Evolutionary conservation across 2,113 vertebrate genomes (phyloP), one percentile per base, ranked within the genome.

Genomic region (Microtus montanus): DNA sequence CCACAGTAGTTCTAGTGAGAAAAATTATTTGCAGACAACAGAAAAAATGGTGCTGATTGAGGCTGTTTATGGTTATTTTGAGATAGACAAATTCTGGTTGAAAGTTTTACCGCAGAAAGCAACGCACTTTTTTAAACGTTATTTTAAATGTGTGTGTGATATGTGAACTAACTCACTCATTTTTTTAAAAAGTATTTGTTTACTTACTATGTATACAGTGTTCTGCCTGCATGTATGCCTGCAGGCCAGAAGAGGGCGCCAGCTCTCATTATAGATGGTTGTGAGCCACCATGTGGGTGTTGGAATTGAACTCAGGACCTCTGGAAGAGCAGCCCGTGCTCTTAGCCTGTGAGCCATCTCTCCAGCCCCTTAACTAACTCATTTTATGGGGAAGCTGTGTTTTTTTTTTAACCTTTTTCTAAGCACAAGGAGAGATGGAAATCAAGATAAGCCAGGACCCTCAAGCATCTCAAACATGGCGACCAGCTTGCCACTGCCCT

Each of bases 61-160:
- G 63, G 33, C 41, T 73, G 20, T 70, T 26, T 89, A 49, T 89
- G 30, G 24, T 61, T 63, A 44, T 83, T 78, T 87, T n/a, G 49
- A 68, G 87, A 87, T 79, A 96, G 87, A 91, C 73, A 41, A 79
- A 88, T 91, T 68, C 58, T 68, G 91, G 84, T 70, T 30, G 66
- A 61, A 82, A 24, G 14, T 93, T 95, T 95, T 77, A 35, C 66
- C 58, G 22, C 74, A 68, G 10, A 78, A 63, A 64, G n/a, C 13
- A 66, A 28, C 61, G 33, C 14, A 24, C 24, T 79, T 87, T 89
- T 44, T 78, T 35, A 61, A 35, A 30, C 24, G 64, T 15, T 63
- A 73, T 33, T 63, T 77, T 93, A 44, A 80, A 4, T 17, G 17
- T 79, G 30, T 91, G 26, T 91, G 11, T 44, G 58, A 58, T 19